A percentile compares a stretch with the other conserved stretches of the same genome.
Evolutionary conservation across 2,888 invertebrate genomes (phyloP).

Genomic region (Ectemnius lituratus): DNA sequence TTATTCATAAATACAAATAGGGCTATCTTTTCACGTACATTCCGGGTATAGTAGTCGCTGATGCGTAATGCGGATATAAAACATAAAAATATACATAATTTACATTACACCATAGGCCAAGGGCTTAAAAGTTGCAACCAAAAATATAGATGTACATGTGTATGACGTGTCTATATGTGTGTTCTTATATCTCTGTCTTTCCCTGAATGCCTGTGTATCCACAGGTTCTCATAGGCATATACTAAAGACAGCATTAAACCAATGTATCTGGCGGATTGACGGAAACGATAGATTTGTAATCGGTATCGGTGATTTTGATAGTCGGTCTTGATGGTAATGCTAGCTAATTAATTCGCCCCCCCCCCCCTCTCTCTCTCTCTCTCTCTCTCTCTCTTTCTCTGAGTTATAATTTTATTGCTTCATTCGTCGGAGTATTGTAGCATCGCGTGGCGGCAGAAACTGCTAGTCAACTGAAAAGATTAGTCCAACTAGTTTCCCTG

Average conservation of each 20-base stretch:
- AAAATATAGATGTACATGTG: slow-evolving; percentile 44
- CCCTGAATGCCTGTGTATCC: not conserved
- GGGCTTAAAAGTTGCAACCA: slow-evolving; percentile 52
- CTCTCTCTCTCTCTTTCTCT: too few relatives aligned
- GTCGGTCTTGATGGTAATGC: slow-evolving; percentile 22
- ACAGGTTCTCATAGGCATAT: slow-evolving; percentile 6
- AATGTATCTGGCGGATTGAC: slow-evolving; percentile 28
- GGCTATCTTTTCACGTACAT: slow-evolving; percentile 53
- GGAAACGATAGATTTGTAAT: slow-evolving; percentile 41
- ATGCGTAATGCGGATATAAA: slow-evolving; percentile 59
- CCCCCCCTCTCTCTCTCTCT: not conserved
- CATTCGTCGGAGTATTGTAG: too few relatives aligned
- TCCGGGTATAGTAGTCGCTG: slow-evolving; percentile 32
- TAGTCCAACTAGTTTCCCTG: too few relatives aligned
- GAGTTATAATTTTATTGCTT: too few relatives aligned
- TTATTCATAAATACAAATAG: slow-evolving; percentile 64
- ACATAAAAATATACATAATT: slow-evolving; percentile 71
- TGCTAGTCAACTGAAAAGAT: too few relatives aligned
- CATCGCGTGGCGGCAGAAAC: too few relatives aligned
- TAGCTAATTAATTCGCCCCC: slow-evolving; percentile 61
- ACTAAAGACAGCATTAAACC: slow-evolving; percentile 18
- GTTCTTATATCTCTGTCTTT: too few relatives aligned
- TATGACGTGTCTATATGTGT: not conserved
- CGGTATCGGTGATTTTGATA: slow-evolving; percentile 11
- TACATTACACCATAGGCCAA: slow-evolving; percentile 61